These are phyloP conservation scores for Panagrolaimus sp. DNA, from an alignment of 1,140 invertebrate species.

Conservation along the genomic window DNA sequence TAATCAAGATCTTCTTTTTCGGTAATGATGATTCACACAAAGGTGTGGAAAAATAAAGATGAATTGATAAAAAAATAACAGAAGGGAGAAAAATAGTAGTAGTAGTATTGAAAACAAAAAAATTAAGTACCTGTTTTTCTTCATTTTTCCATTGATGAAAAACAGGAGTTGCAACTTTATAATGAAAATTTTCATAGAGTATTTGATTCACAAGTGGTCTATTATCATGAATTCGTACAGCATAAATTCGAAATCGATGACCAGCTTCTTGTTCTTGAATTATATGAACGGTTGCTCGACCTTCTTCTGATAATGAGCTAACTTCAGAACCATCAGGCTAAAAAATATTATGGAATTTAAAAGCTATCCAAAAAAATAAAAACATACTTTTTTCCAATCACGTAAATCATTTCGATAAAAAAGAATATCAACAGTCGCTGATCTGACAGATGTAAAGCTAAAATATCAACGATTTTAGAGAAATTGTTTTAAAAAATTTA, in stretches of 20 bases:
- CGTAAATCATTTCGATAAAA: background rate
- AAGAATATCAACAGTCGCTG: background rate
- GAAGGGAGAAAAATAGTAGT: no score
- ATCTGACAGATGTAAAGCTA: no score
- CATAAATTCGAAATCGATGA: background rate
- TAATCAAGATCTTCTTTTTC: no score
- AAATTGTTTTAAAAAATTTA: no score
- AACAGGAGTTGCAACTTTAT: background rate
- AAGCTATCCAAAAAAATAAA: no score
- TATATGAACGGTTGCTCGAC: background rate
- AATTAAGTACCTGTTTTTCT: background rate
- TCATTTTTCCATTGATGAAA: constrained; percentile 13
- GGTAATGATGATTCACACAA: no score
- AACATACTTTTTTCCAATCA: background rate
- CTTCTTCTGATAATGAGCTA: background rate
- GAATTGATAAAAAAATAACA: no score
- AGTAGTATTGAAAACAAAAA: no score
- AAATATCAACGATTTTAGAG: no score
- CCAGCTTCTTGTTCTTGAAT: background rate
- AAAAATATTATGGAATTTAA: no score
- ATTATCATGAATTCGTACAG: background rate
- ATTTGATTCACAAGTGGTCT: background rate
- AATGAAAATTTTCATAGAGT: constrained; percentile 9
- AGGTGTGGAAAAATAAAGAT: no score
- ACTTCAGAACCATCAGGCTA: background rate